These are phyloP conservation scores for Allobates femoralis DNA, from an alignment of 2,797 vertebrate species.

Conservation along the genomic window DNA sequence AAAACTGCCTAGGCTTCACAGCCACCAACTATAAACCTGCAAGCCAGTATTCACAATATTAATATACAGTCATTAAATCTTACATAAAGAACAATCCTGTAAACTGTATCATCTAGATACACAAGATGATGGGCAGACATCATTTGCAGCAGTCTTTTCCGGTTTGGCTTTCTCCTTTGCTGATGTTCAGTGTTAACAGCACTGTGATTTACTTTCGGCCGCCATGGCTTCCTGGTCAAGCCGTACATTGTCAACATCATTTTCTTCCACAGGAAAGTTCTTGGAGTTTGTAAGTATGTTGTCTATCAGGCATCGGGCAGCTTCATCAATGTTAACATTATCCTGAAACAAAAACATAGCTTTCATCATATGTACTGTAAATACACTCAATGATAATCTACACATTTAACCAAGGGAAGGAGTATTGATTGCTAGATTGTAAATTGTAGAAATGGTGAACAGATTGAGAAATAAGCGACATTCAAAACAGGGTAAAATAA, in stretches of 20 bases:
- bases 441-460: too few relatives aligned
- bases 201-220: conserved; percentile 90
- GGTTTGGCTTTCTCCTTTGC: neutral
- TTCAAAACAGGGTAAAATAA: too few relatives aligned
- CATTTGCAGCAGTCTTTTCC: conserved; percentile 58
- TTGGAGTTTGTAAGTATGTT: conserved; percentile 91
- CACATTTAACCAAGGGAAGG: too few relatives aligned
- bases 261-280: conserved; percentile 88
- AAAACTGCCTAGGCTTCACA: neutral
- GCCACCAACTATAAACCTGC: neutral
- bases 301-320: conserved; percentile 93
- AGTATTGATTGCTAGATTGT: too few relatives aligned
- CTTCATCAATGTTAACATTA: conserved; percentile 96
- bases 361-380: neutral
- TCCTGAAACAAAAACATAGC: conserved; percentile 77
- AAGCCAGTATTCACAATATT: conserved; percentile 9
- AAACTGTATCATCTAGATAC: conserved; percentile 61
- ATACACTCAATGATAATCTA: too few relatives aligned
- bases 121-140: conserved; percentile 61
- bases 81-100: conserved; percentile 52
- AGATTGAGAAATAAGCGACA: too few relatives aligned
- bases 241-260: conserved; percentile 86
- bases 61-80: conserved; percentile 24
- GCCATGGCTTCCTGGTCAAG: conserved; percentile 82
- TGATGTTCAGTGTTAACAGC: conserved; percentile 79